Evolutionary conservation across 2,797 vertebrate species (phyloP).

Genomic region (Psittacula echo): DNA sequence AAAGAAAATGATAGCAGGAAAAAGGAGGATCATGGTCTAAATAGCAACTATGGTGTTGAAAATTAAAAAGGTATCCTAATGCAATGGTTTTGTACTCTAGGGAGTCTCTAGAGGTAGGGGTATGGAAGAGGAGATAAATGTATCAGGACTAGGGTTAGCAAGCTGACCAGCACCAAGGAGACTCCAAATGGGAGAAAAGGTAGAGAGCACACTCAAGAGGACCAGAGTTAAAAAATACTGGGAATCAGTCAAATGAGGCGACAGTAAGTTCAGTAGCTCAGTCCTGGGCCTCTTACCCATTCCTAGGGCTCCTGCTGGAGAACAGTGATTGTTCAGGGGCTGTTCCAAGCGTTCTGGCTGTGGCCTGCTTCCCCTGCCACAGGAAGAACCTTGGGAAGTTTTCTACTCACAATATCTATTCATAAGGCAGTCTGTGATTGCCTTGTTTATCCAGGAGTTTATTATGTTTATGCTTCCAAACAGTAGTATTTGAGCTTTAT

Average conservation of each 20-base stretch:
- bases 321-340: not conserved
- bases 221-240: not conserved
- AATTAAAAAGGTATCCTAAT: not conserved
- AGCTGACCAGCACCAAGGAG: not conserved
- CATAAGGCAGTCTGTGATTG: not conserved
- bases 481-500: not conserved
- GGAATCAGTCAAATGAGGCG: not conserved
- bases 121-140: not conserved
- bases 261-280: not conserved
- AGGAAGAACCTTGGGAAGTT: not conserved
- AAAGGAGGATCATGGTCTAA: not conserved
- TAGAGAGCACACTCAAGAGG: not conserved
- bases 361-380: not conserved
- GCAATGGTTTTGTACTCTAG: not conserved
- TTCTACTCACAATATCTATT: not conserved
- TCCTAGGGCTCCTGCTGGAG: not conserved
- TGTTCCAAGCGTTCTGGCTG: not conserved
- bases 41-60: not conserved
- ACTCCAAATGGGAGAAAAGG: not conserved
- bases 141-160: not conserved
- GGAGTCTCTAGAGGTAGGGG: not conserved
- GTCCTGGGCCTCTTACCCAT: not conserved
- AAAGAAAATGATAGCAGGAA: not conserved
- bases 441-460: not conserved
- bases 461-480: not conserved